Evolutionary conservation across 2,888 invertebrate genomes (phyloP), one percentile per base, ranked within the genome.

Genomic region (Stictocephala bisonia): DNA sequence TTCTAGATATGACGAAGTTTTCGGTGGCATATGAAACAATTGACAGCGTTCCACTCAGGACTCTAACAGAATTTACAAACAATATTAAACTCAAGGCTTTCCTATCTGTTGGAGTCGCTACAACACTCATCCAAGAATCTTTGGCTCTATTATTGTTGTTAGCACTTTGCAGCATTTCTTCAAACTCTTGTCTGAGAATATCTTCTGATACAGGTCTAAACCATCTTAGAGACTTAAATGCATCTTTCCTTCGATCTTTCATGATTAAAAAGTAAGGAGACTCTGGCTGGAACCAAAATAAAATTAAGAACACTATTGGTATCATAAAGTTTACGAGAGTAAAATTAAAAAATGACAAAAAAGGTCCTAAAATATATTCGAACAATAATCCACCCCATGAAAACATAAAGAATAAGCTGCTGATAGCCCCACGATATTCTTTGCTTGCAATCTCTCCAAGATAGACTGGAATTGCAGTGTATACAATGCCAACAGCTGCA

Each of bases 241-340:
- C 77, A 35, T 71, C 31, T 27, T 50, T 56, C 4, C 60, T 31
- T 35, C 56, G 41, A n/a, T 60, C 70, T 11, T 53, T 9, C 72
- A 75, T 77, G 11, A 77, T 27, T 0, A 73, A 68, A 53, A 60
- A 77, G 35, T 76, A 75, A 9, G 77, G 77, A 11, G 73, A 68
- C 20, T 77, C 77, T 0, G 77, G 77, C 41, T 69, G 71, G 11
- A 72, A 44, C 24, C 15, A 22, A 29, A 71, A 68, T 18, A 73
- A 31, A 7, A 70, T 18, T 0, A 73, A 53, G 29, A 56, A 74
- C 4, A 76, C 6, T 1, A 76, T 40, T 0, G 75, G 71, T 4
- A 56, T 44, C 2, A 53, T 70, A 87, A 86, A 76, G 27, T 87
- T 83, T 20, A 86, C 83, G 24, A 84, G 83, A 0, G 82, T 80